Percentiles rank a stretch among this genome's conserved stretches.
Evolutionary conservation across 1,140 invertebrate species (phyloP).

Genomic region (Nephotettix cincticeps): DNA sequence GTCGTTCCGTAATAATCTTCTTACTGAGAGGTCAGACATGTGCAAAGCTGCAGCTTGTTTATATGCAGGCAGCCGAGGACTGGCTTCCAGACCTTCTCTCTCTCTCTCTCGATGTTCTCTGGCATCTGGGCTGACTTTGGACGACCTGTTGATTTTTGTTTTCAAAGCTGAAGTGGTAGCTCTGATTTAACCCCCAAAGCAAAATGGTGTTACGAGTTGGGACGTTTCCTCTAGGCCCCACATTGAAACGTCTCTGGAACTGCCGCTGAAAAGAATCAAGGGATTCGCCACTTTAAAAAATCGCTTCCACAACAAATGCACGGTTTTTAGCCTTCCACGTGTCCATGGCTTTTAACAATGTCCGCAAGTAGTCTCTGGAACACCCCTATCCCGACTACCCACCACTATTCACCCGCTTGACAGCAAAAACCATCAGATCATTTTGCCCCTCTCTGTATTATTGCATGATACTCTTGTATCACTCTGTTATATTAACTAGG

Average conservation of each 20-base stretch:
- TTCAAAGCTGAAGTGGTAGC: constrained; percentile 26
- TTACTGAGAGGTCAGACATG: background rate
- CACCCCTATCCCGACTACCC: no score
- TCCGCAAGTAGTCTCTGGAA: no score
- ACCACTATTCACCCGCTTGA: no score
- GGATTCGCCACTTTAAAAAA: no score
- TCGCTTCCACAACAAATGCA: no score
- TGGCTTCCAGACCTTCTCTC: background rate
- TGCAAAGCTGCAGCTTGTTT: background rate
- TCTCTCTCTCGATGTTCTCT: background rate
- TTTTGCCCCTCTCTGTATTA: no score
- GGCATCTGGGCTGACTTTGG: background rate
- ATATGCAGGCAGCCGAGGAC: background rate
- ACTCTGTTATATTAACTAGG: no score
- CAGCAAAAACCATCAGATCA: no score
- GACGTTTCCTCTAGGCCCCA: no score
- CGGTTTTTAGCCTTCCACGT: no score
- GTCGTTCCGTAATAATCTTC: background rate
- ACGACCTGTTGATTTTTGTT: constrained; percentile 26
- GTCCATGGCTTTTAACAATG: no score
- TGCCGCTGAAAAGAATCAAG: constrained; percentile 11
- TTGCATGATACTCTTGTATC: no score
- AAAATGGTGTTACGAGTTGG: constrained; percentile 19
- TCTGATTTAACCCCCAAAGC: constrained; percentile 33
- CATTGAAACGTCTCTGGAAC: constrained; percentile 16